phyloP scores from a whole-genome alignment of 2,888 invertebrate genomes.

The Apocheima hispidaria region DNA sequence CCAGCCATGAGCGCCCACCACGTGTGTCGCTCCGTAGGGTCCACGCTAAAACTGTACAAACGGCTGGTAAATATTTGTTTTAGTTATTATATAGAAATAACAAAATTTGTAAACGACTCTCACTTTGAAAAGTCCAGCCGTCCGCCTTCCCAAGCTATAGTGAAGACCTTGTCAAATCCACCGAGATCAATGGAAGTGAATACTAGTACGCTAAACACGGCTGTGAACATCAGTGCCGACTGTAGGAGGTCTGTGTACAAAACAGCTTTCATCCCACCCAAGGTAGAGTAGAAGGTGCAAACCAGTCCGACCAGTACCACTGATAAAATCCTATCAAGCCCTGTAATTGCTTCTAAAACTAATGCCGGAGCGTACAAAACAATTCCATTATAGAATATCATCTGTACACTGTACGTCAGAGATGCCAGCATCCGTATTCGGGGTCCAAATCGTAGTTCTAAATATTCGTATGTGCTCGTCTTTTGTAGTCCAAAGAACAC shows the following conservation, averaged over 20 bases:
- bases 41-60: constrained; percentile 88
- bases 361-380: constrained; percentile 97
- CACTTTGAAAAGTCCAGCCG: constrained; percentile 90
- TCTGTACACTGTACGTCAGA: constrained; percentile 94
- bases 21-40: constrained; percentile 93
- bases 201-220: constrained; percentile 92
- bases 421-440: constrained; percentile 92
- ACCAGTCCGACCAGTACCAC: constrained; percentile 91
- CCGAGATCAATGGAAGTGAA: constrained; percentile 90
- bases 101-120: constrained; percentile 41
- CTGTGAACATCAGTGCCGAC: constrained; percentile 93
- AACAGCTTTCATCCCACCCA: constrained; percentile 97
- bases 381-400: constrained; percentile 95
- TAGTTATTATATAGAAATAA: not conserved
- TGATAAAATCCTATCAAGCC: constrained; percentile 89
- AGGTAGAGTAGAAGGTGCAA: constrained; percentile 94
- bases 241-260: constrained; percentile 94
- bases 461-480: constrained; percentile 96
- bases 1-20: constrained; percentile 93
- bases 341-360: constrained; percentile 94
- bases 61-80: not conserved
- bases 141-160: constrained; percentile 88
- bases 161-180: constrained; percentile 90
- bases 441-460: constrained; percentile 94
- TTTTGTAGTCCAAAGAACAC: constrained; percentile 93